Percentiles rank a stretch among this genome's conserved stretches.
These are phyloP conservation scores for Samia ricini DNA, from an alignment of 1,140 invertebrate species.

Conservation along the genomic window DNA sequence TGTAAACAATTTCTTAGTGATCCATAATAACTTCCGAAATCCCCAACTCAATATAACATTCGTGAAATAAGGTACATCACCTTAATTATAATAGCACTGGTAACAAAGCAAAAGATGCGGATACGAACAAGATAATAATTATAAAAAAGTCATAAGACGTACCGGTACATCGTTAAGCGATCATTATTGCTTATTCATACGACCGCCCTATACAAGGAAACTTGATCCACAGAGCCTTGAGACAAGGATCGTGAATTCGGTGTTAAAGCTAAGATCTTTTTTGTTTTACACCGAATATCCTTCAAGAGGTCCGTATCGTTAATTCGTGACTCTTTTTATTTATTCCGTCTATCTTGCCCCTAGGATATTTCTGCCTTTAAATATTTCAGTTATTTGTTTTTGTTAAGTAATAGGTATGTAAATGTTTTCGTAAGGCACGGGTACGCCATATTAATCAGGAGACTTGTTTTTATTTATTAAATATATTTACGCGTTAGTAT, in stretches of 20 bases:
- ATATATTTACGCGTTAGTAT: no score
- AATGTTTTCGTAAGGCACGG: no score
- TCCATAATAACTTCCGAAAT: no score
- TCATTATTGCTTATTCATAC: constrained; percentile 8
- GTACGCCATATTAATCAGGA: no score
- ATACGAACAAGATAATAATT: not conserved
- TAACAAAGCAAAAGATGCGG: not conserved
- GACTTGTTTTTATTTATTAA: no score
- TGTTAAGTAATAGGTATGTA: no score
- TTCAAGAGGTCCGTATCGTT: constrained; percentile 21
- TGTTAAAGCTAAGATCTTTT: constrained; percentile 29
- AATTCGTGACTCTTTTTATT: constrained; percentile 21
- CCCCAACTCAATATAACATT: no score
- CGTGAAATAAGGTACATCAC: no score
- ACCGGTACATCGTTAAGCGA: not conserved
- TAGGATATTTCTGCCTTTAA: not conserved
- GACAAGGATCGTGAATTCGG: constrained; percentile 33
- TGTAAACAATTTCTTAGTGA: no score
- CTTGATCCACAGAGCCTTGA: constrained; percentile 37
- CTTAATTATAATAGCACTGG: not conserved
- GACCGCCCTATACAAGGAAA: constrained; percentile 42
- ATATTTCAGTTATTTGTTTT: no score
- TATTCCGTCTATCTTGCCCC: not conserved
- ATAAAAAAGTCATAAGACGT: not conserved
- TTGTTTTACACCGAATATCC: constrained; percentile 25